Evolutionary conservation across 2,888 invertebrate genomes (phyloP).

Genomic region (Sinohyriopsis cumingii): DNA sequence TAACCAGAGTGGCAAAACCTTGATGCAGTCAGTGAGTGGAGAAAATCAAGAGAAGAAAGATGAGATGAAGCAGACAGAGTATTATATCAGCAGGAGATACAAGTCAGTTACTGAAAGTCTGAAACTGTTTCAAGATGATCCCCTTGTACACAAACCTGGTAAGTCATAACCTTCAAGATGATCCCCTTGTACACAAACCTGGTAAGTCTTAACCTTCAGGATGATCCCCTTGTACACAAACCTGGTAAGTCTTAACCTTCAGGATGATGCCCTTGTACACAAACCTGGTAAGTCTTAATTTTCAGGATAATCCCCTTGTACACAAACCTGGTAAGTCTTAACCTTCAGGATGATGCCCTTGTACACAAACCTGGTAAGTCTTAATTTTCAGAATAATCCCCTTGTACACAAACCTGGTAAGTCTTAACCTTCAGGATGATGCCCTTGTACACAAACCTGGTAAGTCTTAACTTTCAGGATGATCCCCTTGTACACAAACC

Average conservation of each 20-base stretch:
- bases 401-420: conserved; percentile 75
- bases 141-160: conserved; percentile 75
- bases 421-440: conserved; percentile 74
- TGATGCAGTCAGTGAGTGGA: too few species aligned
- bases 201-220: conserved; percentile 73
- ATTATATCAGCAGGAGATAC: conserved; percentile 72
- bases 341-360: conserved; percentile 76
- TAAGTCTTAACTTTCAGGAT: conserved; percentile 73
- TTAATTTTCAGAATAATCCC: conserved; percentile 75
- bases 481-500: conserved; percentile 75
- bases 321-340: conserved; percentile 73
- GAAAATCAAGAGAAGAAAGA: conserved; percentile 9
- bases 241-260: conserved; percentile 74
- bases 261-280: conserved; percentile 75
- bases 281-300: conserved; percentile 73
- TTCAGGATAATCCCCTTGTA: conserved; percentile 76
- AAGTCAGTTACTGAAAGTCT: conserved; percentile 71
- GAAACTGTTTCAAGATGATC: conserved; percentile 76
- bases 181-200: conserved; percentile 74
- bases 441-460: conserved; percentile 75
- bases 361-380: conserved; percentile 74
- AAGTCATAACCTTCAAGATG: conserved; percentile 73
- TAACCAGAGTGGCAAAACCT: too few species aligned
- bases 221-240: conserved; percentile 74
- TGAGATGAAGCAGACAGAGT: conserved; percentile 67